A percentile compares a stretch with the other conserved stretches of the same genome.
Conservation (phyloP, 1,140 invertebrate species). For the Antheraea mylitta region DNA sequence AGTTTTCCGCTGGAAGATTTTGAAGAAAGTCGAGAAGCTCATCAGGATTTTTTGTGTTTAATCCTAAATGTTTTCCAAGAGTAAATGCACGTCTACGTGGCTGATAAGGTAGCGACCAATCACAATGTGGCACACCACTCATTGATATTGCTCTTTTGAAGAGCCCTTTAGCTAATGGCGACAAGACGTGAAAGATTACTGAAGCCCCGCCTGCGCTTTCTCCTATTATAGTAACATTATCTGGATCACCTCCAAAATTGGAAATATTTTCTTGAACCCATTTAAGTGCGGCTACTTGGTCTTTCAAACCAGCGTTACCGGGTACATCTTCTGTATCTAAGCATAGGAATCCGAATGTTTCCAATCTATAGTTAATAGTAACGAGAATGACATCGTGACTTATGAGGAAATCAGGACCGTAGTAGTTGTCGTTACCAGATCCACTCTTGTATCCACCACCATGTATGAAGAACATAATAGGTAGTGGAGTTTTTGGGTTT, state of each 20-base stretch:
- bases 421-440: conserved; percentile 51
- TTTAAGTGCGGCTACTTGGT: too few species aligned
- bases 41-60: conserved; percentile 39
- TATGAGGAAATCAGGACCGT: conserved; percentile 82
- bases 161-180: conserved; percentile 69
- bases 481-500: conserved; percentile 32
- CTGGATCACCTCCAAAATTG: conserved; percentile 85
- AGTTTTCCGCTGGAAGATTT: conserved; percentile 63
- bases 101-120: conserved; percentile 39
- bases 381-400: conserved; percentile 80
- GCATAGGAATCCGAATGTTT: conserved; percentile 79
- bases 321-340: conserved; percentile 68
- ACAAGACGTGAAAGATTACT: conserved; percentile 37
- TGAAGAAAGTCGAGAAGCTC: conserved; percentile 70
- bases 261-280: conserved; percentile 39
- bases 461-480: conserved; percentile 78
- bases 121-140: conserved; percentile 44
- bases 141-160: conserved; percentile 19
- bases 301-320: conserved; percentile 54
- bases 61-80: conserved; percentile 42
- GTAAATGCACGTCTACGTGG: conserved; percentile 37
- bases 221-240: conserved; percentile 88
- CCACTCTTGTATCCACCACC: conserved; percentile 69
- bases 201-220: conserved; percentile 82
- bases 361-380: conserved; percentile 67